Evolutionary conservation across 2,113 vertebrate genomes (phyloP), one percentile per base, ranked within the genome.

Genomic region (Camelus dromedarius): DNA sequence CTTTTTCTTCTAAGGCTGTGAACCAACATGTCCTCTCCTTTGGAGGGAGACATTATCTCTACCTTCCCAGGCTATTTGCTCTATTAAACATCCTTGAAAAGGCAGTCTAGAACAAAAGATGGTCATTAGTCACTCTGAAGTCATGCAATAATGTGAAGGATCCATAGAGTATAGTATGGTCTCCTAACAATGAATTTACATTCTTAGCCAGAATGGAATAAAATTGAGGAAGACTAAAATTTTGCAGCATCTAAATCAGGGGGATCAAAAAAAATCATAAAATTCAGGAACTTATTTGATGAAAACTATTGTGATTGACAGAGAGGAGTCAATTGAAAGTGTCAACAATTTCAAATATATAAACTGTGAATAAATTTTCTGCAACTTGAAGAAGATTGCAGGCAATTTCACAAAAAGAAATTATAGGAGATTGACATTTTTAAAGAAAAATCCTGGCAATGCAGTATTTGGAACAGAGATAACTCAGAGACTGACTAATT

Each of bases 361-460:
- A 86, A 90, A 75, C 22, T 75, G 11, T 56, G 58, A 87, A 46
- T 75, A 88, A 85, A 60, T 80, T 50, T 69, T 50, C 73, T 70
- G 30, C 26, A 62, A 76, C 42, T 82, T 54, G n/a, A 89, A 82
- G 16, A 80, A 54, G 16, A 70, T 70, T 90, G 9, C 24, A 81
- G 66, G 19, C 30, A 76, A 88, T 95, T 93, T 83, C 19, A 64
- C 62, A 30, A 64, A 50, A 77, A 48, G 60, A 93, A 93, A 38
- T 52, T 60, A 64, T 38, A 32, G 13, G 3, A 22, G 56, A 67
- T 85, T 79, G 26, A 67, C 13, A 38, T 73, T 86, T 58, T 86
- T 19, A 15, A 6, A 54, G 83, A 87, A 95, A 94, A 93, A 67
- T 64, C 48, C 18, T 56, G 83, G 12, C 15, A 83, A 69, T 60